These are phyloP conservation scores for Stomatorhinus walkeri DNA, from an alignment of 2,797 vertebrate species.

Conservation along the genomic window DNA sequence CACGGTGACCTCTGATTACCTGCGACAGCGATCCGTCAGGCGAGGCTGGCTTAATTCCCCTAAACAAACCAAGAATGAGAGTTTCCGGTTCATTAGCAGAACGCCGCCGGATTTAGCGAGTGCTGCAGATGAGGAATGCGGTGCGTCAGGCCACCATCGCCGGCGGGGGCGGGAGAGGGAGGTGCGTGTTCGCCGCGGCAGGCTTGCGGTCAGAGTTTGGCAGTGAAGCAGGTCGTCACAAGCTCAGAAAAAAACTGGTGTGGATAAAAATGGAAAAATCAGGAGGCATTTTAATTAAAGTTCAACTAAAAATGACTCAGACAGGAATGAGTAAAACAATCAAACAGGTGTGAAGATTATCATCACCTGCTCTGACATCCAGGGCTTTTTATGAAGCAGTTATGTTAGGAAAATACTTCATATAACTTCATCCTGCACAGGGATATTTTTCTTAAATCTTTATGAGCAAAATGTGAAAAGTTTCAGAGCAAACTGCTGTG, in stretches of 20 bases:
- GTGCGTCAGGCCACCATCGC: background rate
- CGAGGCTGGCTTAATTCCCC: background rate
- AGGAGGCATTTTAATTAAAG: background rate
- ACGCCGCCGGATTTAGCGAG: background rate
- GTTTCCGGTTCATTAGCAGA: slow-evolving; percentile 11
- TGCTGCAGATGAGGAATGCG: background rate
- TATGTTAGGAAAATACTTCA: background rate
- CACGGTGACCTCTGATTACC: slow-evolving; percentile 13
- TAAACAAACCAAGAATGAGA: slow-evolving; percentile 19
- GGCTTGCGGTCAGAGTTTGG: background rate
- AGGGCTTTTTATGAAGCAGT: background rate
- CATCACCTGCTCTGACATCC: background rate
- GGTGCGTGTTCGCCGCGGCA: background rate
- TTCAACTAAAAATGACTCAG: background rate
- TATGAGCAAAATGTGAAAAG: background rate
- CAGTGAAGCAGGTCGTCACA: background rate
- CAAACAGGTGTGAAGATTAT: background rate
- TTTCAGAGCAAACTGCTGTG: background rate
- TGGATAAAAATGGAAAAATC: background rate
- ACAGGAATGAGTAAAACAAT: background rate
- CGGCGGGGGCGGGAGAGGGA: background rate
- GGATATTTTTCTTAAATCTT: background rate
- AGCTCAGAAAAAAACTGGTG: background rate
- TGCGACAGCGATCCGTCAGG: background rate
- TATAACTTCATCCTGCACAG: background rate